Base-by-base conservation (phyloP, 2,797 vertebrate species). In the Hypotaenidia philippensis region DNA sequence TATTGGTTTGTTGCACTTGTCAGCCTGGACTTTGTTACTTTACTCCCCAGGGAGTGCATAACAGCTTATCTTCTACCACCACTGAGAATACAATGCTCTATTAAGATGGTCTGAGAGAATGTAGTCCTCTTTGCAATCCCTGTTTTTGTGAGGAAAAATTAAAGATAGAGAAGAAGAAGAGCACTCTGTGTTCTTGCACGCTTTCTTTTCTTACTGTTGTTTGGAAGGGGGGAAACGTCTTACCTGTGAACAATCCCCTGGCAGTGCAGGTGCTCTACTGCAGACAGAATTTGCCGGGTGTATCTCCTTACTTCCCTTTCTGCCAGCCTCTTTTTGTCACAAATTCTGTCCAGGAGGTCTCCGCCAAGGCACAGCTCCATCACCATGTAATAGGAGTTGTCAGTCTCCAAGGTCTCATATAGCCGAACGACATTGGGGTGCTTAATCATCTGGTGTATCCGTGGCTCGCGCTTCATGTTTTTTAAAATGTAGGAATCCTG, bases 321-420 rank as follows among this genome's bases (percentile, higher is more conserved):
- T 22, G 98, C 96, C 95, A 98, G 97, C 69, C 98, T 98, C 95
- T 98, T 98, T 97, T 97, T 98, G 27, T 98, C 98, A 90, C 98
- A 98, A 79, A 99, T 98, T 80, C 97, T 91, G 91, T 99, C 98
- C 98, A 99, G 98, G 95, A 99, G 98, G 95, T 99, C 98, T 49
- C 98, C 97, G 1, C 98, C 98, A 0, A 98, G 97, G 65, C 98
- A 99, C 32, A 99, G 97, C 96, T 99, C 98, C 98, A 99, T 98
- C 83, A 98, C 98, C 98, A 98, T 98, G 96, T 99, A 99, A 97
- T 98, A 99, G 63, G 98, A 98, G 97, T 99, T 99, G 96, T 98
- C 97, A 0, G 98, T 99, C 97, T 99, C 98, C 96, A 99, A 94
- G 8, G 98, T 99, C 98, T 99, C 95, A 34, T 99, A 97, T 59